Conservation (phyloP, 1,140 invertebrate genomes). For the Mactra quadrangularis region DNA sequence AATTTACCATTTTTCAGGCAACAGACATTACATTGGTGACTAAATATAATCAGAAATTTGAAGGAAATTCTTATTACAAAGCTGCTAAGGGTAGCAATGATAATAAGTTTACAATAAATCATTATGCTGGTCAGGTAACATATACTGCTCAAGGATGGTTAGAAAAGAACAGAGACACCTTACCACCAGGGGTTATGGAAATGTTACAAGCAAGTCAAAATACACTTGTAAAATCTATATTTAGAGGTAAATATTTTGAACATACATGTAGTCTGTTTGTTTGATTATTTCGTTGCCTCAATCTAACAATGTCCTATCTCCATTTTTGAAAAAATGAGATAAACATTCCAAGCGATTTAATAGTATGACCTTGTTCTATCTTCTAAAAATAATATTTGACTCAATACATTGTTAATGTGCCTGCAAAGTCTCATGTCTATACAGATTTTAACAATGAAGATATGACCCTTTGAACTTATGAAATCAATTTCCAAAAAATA, state of each 20-base stretch:
- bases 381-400: no score
- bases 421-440: no score
- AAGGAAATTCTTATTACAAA: conserved; percentile 68
- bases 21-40: conserved; percentile 78
- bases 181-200: conserved; percentile 77
- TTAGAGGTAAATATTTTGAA: conserved; percentile 73
- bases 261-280: no score
- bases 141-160: conserved; percentile 79
- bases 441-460: no score
- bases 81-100: conserved; percentile 70
- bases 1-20: conserved; percentile 63
- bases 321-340: no score
- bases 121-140: conserved; percentile 81
- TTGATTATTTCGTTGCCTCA: no score
- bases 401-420: no score
- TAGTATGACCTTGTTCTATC: no score
- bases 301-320: no score
- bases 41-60: conserved; percentile 77
- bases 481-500: no score
- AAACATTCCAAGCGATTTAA: no score
- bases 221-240: conserved; percentile 75
- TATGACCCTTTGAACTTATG: no score
- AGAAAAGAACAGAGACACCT: conserved; percentile 82
- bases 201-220: conserved; percentile 76
- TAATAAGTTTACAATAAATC: conserved; percentile 75